phyloP scores from a whole-genome alignment of 2,888 invertebrate genomes.

The Torymus tubicola region DNA sequence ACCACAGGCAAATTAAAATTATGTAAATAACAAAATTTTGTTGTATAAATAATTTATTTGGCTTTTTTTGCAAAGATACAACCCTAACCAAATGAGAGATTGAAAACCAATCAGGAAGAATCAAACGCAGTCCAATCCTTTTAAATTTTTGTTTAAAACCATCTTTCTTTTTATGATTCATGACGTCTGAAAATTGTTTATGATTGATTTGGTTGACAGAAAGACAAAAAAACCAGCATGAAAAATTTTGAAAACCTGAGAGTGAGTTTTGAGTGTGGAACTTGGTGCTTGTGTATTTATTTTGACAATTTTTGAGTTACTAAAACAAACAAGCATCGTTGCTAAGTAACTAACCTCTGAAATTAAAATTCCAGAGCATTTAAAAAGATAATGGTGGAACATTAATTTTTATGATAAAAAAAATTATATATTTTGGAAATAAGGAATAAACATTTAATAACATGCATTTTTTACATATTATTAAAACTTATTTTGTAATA shows the following conservation, averaged over 20 bases:
- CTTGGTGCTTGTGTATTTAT: constrained; percentile 29
- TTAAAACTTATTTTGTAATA: no score
- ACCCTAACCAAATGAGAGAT: constrained; percentile 53
- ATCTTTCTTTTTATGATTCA: constrained; percentile 51
- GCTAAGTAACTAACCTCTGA: constrained; percentile 47
- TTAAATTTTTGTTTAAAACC: constrained; percentile 52
- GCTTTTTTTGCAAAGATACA: constrained; percentile 19
- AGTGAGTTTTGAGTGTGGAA: not conserved
- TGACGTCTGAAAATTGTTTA: constrained; percentile 28
- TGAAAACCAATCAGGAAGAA: constrained; percentile 55
- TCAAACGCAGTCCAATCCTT: constrained; percentile 47
- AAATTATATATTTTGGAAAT: no score
- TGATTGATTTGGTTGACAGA: constrained; percentile 38
- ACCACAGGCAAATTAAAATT: constrained; percentile 35
- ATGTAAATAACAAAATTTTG: constrained; percentile 36
- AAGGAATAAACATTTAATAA: no score
- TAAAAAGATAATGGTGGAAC: no score
- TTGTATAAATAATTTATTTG: not conserved
- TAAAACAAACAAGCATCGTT: constrained; percentile 43
- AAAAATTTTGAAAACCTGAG: constrained; percentile 47
- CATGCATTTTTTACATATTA: no score
- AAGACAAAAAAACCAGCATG: constrained; percentile 40
- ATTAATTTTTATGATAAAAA: no score
- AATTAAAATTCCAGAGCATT: not conserved
- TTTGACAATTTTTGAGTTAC: constrained; percentile 36